A percentile compares a stretch with the other conserved stretches of the same genome.
phyloP scores from a whole-genome alignment of 2,888 invertebrate genomes.

The Hoplodrina blanda region DNA sequence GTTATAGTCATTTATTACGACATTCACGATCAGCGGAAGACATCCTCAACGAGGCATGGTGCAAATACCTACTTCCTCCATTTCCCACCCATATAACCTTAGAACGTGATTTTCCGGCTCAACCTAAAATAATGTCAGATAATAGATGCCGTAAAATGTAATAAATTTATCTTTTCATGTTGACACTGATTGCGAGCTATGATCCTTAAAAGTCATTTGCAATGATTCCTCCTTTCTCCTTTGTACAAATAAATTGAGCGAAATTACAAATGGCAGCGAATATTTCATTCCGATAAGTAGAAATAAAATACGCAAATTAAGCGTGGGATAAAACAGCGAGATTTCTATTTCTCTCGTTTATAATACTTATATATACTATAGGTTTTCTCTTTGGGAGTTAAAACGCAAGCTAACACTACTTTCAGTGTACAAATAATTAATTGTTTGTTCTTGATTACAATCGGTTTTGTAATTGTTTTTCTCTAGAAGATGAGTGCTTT shows the following conservation, averaged over 20 bases:
- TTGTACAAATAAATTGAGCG: conserved; percentile 40
- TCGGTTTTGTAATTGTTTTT: conserved; percentile 11
- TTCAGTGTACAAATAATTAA: conserved; percentile 11
- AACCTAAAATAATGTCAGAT: conserved; percentile 18
- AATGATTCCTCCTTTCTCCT: conserved; percentile 40
- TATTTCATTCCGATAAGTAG: conserved; percentile 43
- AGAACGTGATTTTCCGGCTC: conserved; percentile 19
- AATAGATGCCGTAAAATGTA: conserved; percentile 22
- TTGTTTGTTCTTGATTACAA: conserved; percentile 26
- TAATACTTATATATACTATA: too few relatives aligned
- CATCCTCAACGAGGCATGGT: not conserved
- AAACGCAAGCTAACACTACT: conserved; percentile 7
- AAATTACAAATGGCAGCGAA: conserved; percentile 41
- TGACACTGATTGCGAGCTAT: conserved; percentile 37
- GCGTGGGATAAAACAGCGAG: conserved; percentile 41
- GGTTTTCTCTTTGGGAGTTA: conserved; percentile 4
- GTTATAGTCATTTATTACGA: conserved; percentile 1
- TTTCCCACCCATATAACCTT: not conserved
- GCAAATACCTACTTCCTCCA: conserved; percentile 6
- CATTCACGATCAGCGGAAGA: conserved; percentile 2
- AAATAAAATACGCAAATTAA: conserved; percentile 48
- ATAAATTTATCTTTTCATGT: conserved; percentile 29
- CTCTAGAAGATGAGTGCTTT: not conserved
- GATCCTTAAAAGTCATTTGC: conserved; percentile 41
- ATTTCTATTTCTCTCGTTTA: conserved; percentile 41